Conservation (phyloP, 2,888 invertebrate species). For the Fragum fragum region DNA sequence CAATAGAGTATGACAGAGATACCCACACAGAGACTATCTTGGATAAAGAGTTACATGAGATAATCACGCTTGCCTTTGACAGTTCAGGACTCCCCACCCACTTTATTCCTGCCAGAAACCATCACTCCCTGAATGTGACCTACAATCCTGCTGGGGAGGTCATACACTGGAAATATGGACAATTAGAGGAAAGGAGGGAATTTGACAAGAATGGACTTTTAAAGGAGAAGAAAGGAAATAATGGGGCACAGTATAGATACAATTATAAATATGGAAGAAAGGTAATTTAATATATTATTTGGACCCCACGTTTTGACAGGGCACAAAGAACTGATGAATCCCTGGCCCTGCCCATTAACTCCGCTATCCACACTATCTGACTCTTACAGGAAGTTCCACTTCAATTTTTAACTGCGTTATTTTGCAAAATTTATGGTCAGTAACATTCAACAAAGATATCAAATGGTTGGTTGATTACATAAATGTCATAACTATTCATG, state of each 20-base stretch:
- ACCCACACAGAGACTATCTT: constrained; percentile 96
- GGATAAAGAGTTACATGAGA: constrained; percentile 93
- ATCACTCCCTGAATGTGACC: constrained; percentile 91
- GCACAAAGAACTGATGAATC: too few relatives aligned
- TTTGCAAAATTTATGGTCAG: too few relatives aligned
- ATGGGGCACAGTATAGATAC: constrained; percentile 96
- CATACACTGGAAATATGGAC: constrained; percentile 97
- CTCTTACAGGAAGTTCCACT: too few relatives aligned
- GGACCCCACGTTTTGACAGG: too few relatives aligned
- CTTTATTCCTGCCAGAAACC: constrained; percentile 79
- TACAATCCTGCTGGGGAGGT: constrained; percentile 95
- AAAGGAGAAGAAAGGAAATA: constrained; percentile 95
- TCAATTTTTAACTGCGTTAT: too few relatives aligned
- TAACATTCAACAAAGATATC: too few relatives aligned
- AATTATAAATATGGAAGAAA: constrained; percentile 95
- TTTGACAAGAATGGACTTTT: constrained; percentile 95
- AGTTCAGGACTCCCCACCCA: constrained; percentile 94
- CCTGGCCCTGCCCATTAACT: too few relatives aligned
- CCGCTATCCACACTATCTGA: too few relatives aligned
- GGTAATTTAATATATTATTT: too few relatives aligned
- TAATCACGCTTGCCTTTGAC: constrained; percentile 95
- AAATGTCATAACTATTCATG: too few relatives aligned
- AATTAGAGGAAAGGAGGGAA: constrained; percentile 94
- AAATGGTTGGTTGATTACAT: too few relatives aligned
- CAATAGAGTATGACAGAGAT: constrained; percentile 96